A percentile compares a stretch with the other conserved stretches of the same genome.
phyloP scores from a whole-genome alignment of 2,888 invertebrate species.

The Drosophila affinis region DNA sequence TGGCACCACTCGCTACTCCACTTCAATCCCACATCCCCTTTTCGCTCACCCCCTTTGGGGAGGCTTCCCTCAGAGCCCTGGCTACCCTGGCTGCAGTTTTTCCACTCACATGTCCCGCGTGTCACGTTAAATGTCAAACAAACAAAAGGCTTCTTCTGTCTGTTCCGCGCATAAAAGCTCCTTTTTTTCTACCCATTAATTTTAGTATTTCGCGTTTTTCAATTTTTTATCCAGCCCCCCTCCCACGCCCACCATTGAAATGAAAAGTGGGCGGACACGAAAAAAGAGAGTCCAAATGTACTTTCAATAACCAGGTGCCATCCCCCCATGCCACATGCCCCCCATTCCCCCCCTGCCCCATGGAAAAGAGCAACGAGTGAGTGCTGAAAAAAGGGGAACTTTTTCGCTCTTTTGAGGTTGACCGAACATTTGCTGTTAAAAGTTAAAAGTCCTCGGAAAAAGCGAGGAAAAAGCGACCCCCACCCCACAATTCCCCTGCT shows the following conservation, averaged over 20 bases:
- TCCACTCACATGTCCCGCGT: conserved; percentile 64
- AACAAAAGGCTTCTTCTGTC: conserved; percentile 65
- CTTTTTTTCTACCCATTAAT: conserved; percentile 71
- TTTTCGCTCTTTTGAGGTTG: conserved; percentile 69
- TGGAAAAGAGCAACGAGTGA: conserved; percentile 23
- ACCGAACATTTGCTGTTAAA: conserved; percentile 68
- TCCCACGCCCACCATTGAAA: conserved; percentile 29
- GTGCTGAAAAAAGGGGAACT: conserved; percentile 37
- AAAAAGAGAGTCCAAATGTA: conserved; percentile 49
- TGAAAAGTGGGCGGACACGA: conserved; percentile 53
- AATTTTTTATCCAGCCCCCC: conserved; percentile 6
- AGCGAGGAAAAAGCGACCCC: conserved; percentile 29
- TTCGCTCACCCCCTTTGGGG: neutral
- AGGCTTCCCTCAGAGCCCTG: neutral
- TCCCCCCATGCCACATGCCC: conserved; percentile 9
- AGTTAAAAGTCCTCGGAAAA: conserved; percentile 66
- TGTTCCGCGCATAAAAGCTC: conserved; percentile 56
- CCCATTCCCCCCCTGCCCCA: neutral
- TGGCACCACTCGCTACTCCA: conserved; percentile 3
- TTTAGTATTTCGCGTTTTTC: conserved; percentile 36
- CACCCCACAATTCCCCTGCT: conserved; percentile 11
- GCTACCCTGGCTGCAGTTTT: conserved; percentile 15
- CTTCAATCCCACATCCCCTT: neutral
- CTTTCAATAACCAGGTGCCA: conserved; percentile 53
- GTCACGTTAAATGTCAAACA: conserved; percentile 75